Percentiles rank a stretch among this genome's conserved stretches.
Evolutionary conservation across 2,888 invertebrate genomes (phyloP).

Genomic region (Mesorhabditis spiculigera): DNA sequence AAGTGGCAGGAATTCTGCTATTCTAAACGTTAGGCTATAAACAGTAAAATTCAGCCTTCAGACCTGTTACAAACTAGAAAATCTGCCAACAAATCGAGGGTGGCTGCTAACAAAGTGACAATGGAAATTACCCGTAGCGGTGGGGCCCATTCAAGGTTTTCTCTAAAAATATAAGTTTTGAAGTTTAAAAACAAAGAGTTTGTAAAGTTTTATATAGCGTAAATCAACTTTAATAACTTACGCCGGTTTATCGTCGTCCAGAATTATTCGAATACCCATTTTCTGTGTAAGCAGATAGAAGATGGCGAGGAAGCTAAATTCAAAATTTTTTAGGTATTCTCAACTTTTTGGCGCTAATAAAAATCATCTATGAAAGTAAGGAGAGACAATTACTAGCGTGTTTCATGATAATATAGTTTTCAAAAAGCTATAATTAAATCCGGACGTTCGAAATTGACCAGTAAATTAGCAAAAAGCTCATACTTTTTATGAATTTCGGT

Average conservation of each 20-base stretch:
- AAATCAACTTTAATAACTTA: constrained; percentile 15
- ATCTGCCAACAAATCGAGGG: constrained; percentile 57
- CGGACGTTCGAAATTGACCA: too few species aligned
- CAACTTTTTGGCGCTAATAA: too few species aligned
- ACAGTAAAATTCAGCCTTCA: constrained; percentile 7
- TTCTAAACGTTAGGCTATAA: constrained; percentile 23
- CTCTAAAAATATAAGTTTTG: constrained; percentile 33
- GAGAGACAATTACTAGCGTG: too few species aligned
- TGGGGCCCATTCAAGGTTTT: constrained; percentile 56
- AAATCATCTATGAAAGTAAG: too few species aligned
- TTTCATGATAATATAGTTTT: too few species aligned
- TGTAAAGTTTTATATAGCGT: background rate
- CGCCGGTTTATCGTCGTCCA: constrained; percentile 34
- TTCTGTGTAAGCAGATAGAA: background rate
- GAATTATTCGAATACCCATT: constrained; percentile 32
- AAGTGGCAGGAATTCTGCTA: constrained; percentile 48
- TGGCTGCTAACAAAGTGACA: constrained; percentile 55
- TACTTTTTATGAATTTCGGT: too few species aligned
- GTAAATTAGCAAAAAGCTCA: too few species aligned
- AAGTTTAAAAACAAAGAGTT: background rate
- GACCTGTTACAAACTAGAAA: constrained; percentile 52
- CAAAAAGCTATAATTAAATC: too few species aligned
- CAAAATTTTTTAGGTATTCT: too few species aligned
- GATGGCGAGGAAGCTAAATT: too few species aligned
- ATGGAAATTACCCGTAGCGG: constrained; percentile 54